Percentiles rank a stretch among this genome's conserved stretches.
These are phyloP conservation scores for Hyposoter didymator DNA, from an alignment of 2,888 invertebrate genomes.

Conservation along the genomic window DNA sequence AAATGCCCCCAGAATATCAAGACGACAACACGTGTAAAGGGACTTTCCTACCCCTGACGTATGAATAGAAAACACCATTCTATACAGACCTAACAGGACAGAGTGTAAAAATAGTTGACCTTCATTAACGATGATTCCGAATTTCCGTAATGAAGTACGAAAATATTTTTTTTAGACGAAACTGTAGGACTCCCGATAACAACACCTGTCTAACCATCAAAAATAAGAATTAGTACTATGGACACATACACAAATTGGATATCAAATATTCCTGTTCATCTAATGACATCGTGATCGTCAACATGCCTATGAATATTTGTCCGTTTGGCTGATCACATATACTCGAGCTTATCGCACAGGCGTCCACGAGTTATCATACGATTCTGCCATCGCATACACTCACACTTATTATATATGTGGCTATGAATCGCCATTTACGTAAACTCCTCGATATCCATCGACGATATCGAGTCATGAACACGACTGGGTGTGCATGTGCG, in stretches of 20 bases:
- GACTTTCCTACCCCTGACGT: neutral
- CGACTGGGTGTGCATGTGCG: slow-evolving; percentile 21
- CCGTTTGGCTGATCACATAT: slow-evolving; percentile 12
- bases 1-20: neutral
- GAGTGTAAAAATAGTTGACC: neutral
- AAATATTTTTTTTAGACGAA: too few species aligned
- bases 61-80: neutral
- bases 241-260: slow-evolving; percentile 10
- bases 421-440: slow-evolving; percentile 33
- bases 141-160: neutral
- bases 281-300: slow-evolving; percentile 12
- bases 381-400: neutral
- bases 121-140: neutral
- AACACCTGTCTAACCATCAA: neutral
- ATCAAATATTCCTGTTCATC: slow-evolving; percentile 23
- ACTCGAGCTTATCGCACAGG: slow-evolving; percentile 22
- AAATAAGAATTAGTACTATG: slow-evolving; percentile 10
- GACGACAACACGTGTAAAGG: neutral
- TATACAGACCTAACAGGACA: neutral
- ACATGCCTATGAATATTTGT: slow-evolving; percentile 33
- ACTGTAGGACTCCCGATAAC: too few species aligned
- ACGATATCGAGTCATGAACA: slow-evolving; percentile 23
- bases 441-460: slow-evolving; percentile 45
- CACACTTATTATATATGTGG: neutral
- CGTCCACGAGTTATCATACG: slow-evolving; percentile 21